Evolutionary conservation across 2,797 vertebrate species (phyloP), one percentile per base, ranked within the genome.

Genomic region (Erethizon dorsatum): DNA sequence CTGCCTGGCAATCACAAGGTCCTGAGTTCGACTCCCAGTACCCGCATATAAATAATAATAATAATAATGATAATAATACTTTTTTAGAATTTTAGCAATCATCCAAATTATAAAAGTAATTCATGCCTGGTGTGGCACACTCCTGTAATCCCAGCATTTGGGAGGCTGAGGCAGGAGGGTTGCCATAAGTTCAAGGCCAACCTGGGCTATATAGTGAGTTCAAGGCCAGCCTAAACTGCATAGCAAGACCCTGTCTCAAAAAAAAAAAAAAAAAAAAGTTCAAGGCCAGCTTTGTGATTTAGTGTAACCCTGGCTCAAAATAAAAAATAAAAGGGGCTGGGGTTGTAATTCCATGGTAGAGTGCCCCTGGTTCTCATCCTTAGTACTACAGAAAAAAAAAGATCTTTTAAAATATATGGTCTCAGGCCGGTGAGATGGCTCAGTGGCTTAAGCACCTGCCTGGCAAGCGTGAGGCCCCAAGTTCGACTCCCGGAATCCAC

Each of bases 21-120:
- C 37, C 37, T 41, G 37, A 41, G 37, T 41, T 41, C 37, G 37
- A 41, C 37, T 41, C 37, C 37, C 37, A 41, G 37, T 41, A 41
- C 37, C 37, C 37, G 37, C 37, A 41, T 41, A 41, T 41, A 41
- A 41, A 41, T 41, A 41, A 41, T 41, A 41, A 41, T 41, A 41
- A 41, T 41, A 41, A 41, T 41, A 41, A 41, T 41, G 2, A 41
- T 41, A 41, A 41, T 41, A 41, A 41, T 41, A 41, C 37, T 41
- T 41, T 41, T 37, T 54, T 1, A 89, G 79, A 88, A 54, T 92
- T 61, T 50, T 37, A 31, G 84, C 45, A 91, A 0, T 69, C 18
- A 79, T 87, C 59, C 69, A 52, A 83, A 88, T 91, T 88, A 87
- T 8, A 89, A n/a, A 89, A 89, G 41, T 95, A 50, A 45, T 73